Evolutionary conservation across 2,797 vertebrate species (phyloP).

Genomic region (Manis crassicaudata): DNA sequence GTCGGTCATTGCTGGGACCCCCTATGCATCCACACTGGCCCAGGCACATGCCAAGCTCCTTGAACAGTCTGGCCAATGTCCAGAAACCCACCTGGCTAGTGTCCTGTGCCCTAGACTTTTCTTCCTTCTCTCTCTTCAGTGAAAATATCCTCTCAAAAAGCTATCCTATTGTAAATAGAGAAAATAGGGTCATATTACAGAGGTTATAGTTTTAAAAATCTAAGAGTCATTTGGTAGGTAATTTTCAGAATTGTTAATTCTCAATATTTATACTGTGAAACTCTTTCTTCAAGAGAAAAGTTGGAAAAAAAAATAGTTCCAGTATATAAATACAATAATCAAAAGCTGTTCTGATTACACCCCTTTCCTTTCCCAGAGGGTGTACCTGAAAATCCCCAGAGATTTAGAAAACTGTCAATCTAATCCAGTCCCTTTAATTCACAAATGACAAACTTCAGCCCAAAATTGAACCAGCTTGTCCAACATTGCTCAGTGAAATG

Average conservation of each 20-base stretch:
- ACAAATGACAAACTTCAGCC: constrained; percentile 16
- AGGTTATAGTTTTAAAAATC: background rate
- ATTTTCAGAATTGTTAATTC: background rate
- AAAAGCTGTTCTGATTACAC: background rate
- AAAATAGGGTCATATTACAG: background rate
- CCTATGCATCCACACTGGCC: no score
- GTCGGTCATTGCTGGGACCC: background rate
- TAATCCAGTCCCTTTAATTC: background rate
- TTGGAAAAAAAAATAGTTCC: background rate
- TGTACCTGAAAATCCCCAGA: background rate
- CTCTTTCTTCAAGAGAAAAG: background rate
- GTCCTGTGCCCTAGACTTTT: background rate
- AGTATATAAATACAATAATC: background rate
- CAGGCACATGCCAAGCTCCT: background rate
- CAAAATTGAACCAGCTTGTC: background rate
- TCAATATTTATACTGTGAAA: background rate
- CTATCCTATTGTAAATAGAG: background rate
- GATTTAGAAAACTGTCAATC: background rate
- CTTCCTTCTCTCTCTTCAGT: background rate
- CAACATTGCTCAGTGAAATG: background rate
- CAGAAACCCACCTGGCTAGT: background rate
- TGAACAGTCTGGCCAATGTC: background rate
- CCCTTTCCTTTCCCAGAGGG: background rate
- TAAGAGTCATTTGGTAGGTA: background rate
- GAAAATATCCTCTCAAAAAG: background rate